These are phyloP conservation scores for Eledone cirrhosa DNA, from an alignment of 2,888 invertebrate species.

Conservation along the genomic window DNA sequence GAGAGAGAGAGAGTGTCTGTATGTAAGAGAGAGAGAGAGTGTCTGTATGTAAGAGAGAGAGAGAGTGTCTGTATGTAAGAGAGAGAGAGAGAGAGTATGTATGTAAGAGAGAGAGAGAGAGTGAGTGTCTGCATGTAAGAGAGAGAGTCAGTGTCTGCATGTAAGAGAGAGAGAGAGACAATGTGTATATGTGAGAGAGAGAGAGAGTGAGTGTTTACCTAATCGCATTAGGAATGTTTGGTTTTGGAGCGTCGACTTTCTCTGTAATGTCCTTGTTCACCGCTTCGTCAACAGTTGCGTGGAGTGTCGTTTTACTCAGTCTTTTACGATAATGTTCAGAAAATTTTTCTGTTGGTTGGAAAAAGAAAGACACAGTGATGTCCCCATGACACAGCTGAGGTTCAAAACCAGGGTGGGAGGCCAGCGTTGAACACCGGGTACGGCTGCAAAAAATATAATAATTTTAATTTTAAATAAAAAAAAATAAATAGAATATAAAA, in stretches of 20 bases:
- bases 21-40: too few relatives aligned
- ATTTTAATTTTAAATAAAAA: too few relatives aligned
- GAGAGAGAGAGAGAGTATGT: too few relatives aligned
- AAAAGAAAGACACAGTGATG: slow-evolving; percentile 82
- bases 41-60: too few relatives aligned
- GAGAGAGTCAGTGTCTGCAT: too few relatives aligned
- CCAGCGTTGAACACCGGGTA: background rate
- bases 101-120: too few relatives aligned
- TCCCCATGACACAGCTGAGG: slow-evolving; percentile 91
- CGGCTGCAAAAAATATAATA: slow-evolving; percentile 44
- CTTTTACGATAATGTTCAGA: slow-evolving; percentile 39
- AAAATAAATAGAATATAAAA: too few relatives aligned
- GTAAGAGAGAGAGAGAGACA: too few relatives aligned
- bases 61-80: too few relatives aligned
- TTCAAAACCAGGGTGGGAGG: slow-evolving; percentile 84
- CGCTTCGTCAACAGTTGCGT: slow-evolving; percentile 23
- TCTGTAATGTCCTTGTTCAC: background rate
- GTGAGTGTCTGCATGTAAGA: too few relatives aligned
- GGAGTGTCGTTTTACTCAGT: slow-evolving; percentile 40
- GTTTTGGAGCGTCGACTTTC: slow-evolving; percentile 7
- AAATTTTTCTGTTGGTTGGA: slow-evolving; percentile 48
- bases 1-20: too few relatives aligned
- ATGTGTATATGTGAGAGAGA: too few relatives aligned
- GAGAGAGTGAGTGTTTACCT: background rate
- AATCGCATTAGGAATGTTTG: slow-evolving; percentile 21